Conservation (phyloP, 2,888 invertebrate genomes). For the Caenorhabditis sulstoni region DNA sequence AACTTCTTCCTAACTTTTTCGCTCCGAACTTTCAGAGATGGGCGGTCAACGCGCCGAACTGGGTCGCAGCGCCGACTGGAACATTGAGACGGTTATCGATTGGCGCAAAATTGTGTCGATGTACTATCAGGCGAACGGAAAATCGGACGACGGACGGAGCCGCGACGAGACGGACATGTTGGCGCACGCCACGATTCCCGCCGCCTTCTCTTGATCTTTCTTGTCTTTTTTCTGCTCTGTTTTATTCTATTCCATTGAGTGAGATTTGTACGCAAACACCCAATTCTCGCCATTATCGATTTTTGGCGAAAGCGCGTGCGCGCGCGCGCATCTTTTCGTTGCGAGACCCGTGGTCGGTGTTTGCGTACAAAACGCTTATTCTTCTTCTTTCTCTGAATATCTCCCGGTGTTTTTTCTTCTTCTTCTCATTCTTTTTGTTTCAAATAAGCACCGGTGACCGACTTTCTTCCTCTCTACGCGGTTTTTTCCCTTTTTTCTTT, state of each 20-base stretch:
- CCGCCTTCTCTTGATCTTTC: constrained; percentile 2
- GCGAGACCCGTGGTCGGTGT: too few species aligned
- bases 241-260: constrained; percentile 6
- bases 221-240: constrained; percentile 1
- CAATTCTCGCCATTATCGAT: too few species aligned
- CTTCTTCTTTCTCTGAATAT: background rate
- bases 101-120: constrained; percentile 79
- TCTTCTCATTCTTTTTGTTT: background rate
- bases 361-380: too few species aligned
- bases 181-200: constrained; percentile 10
- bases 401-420: constrained; percentile 1
- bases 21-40: constrained; percentile 40
- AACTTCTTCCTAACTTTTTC: too few species aligned
- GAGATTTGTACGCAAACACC: too few species aligned
- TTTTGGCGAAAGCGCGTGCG: too few species aligned
- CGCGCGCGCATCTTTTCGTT: too few species aligned
- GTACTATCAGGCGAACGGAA: constrained; percentile 74
- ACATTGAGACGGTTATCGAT: constrained; percentile 75
- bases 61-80: constrained; percentile 63
- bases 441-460: background rate
- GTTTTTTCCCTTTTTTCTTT: constrained; percentile 15
- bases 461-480: background rate
- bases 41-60: constrained; percentile 60
- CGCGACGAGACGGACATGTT: constrained; percentile 15
- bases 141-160: constrained; percentile 38